Evolutionary conservation across 2,888 invertebrate species (phyloP).

Genomic region (Tipula helvola): DNA sequence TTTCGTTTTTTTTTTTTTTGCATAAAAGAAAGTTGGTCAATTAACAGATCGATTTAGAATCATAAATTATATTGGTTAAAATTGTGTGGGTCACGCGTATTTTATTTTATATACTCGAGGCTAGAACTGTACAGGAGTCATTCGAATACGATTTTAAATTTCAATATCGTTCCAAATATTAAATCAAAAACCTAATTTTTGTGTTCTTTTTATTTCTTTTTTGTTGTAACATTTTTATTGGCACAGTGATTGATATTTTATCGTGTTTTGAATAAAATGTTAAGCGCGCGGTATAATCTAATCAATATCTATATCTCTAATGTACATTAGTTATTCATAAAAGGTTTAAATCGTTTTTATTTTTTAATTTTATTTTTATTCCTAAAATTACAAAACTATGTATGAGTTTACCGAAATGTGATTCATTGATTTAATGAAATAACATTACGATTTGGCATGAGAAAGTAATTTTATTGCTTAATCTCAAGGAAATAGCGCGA

Average conservation of each 20-base stretch:
- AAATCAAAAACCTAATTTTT: not conserved
- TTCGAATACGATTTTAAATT: not conserved
- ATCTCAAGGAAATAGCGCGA: not conserved
- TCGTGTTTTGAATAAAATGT: not conserved
- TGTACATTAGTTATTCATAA: not conserved
- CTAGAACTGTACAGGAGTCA: not conserved
- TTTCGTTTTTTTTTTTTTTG: not conserved
- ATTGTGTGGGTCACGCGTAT: not conserved
- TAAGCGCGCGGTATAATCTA: not conserved
- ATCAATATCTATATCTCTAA: not conserved
- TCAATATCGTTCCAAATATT: not conserved
- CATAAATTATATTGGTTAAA: not conserved
- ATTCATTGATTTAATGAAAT: not conserved
- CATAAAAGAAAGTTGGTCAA: not conserved
- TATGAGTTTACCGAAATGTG: not conserved
- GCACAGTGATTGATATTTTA: not conserved
- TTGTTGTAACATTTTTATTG: not conserved
- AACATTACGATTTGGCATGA: not conserved
- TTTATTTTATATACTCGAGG: not conserved
- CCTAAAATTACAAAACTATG: not conserved
- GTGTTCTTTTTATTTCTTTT: not conserved
- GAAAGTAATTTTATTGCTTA: not conserved
- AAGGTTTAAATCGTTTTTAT: not conserved
- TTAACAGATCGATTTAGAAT: not conserved
- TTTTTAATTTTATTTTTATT: not conserved